Base-by-base conservation (phyloP, 2,888 invertebrate species). In the Cheilosia vulpina region DNA sequence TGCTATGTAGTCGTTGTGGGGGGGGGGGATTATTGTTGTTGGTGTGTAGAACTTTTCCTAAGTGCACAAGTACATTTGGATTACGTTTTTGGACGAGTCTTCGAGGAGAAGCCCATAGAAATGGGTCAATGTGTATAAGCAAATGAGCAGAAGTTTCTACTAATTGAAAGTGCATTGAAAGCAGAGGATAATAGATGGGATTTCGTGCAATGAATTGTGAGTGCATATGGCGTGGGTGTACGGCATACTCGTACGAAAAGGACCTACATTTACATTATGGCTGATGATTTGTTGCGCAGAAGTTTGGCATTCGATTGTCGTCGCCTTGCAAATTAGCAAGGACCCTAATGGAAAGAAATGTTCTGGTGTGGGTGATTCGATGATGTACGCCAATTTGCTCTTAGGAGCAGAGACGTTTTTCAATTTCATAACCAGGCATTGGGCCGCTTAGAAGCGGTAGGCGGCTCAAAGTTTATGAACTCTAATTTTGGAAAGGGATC, bases 161-260 rank as follows among this genome's bases (percentile, higher is more conserved):
- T 77, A 82, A 82, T 82, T 77, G 82, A 76, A 76, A 76, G 71
- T 69, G 52, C 76, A 81, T 81, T 81, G 75, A 72, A 77, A 62
- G 60, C 41, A 45, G 31, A 52, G 72, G 47, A 62, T 68, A 77
- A 77, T 60, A 58, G 66, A 72, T 73, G 72, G n/a, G 52, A 38
- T 17, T 27, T 11, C 17, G 43, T 19, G 43, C 7, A 52, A 52
- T 79, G 65, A 65, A 73, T 72, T 34, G 43, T 2, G 11, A 4
- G 11, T 55, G 57, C 19, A n/a, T 15, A 13, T 60, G 21, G 45
- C 21, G 62, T 38, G 19, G 50, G 50, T 50, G 50, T 21, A 31
- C 2, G 31, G 31, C 9, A 2, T 31, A 21, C 21, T 21, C 21
- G 21, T 21, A 21, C 1, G 45, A 45, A 17, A 19, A 47, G 47